These are phyloP conservation scores for Pocillopora grandis DNA, from an alignment of 92 coral and sea anemone species.

Conservation along the genomic window DNA sequence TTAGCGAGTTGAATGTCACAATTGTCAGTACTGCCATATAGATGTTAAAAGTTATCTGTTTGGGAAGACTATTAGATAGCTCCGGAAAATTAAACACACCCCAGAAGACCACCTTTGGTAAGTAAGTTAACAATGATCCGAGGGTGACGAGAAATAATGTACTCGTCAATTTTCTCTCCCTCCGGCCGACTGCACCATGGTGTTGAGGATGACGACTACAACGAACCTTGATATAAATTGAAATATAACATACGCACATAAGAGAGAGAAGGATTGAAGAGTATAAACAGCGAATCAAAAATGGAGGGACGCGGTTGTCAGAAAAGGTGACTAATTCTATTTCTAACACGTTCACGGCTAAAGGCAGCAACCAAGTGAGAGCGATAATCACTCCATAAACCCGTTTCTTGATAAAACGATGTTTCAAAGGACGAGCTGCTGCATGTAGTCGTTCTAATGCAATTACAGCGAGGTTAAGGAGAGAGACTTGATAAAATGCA, in stretches of 20 bases:
- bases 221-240: background rate
- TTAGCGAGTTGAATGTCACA: conserved; percentile 13
- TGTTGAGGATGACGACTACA: background rate
- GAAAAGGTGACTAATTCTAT: background rate
- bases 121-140: background rate
- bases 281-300: background rate
- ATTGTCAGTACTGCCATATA: background rate
- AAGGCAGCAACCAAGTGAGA: background rate
- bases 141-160: background rate
- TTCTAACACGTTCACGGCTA: background rate
- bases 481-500: background rate
- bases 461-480: background rate
- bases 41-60: background rate
- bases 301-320: background rate
- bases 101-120: background rate
- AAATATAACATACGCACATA: background rate
- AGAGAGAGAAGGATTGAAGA: background rate
- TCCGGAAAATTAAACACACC: background rate
- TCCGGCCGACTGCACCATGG: background rate
- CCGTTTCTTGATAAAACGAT: background rate
- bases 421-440: background rate
- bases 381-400: background rate
- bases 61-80: background rate
- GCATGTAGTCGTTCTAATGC: background rate
- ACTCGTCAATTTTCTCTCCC: conserved; percentile 8